Percentiles rank a stretch among this genome's conserved stretches.
phyloP scores from a whole-genome alignment of 2,888 invertebrate genomes.

The Parnassius glacialis region DNA sequence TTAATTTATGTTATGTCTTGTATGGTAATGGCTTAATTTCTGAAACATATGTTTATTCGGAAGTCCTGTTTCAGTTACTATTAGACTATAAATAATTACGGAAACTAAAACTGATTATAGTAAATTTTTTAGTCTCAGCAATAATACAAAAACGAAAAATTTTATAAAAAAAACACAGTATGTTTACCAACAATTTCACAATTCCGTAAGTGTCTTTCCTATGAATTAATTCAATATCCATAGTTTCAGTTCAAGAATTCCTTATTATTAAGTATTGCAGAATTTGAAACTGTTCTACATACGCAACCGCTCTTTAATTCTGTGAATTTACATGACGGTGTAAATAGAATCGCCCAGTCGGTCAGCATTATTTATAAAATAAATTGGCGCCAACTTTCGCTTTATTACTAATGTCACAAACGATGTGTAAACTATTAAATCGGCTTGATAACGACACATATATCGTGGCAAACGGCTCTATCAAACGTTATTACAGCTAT shows the following conservation, averaged over 20 bases:
- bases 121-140: too few relatives aligned
- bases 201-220: too few relatives aligned
- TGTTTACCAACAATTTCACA: too few relatives aligned
- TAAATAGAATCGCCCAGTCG: constrained; percentile 1
- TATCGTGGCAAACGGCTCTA: constrained; percentile 12
- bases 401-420: constrained; percentile 11
- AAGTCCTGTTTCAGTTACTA: too few relatives aligned
- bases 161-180: too few relatives aligned
- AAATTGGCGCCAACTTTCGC: constrained; percentile 10
- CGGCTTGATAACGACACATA: constrained; percentile 20
- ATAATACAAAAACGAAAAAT: too few relatives aligned
- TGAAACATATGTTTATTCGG: too few relatives aligned
- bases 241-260: constrained; percentile 5
- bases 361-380: constrained; percentile 2
- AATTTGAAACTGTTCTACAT: constrained; percentile 34
- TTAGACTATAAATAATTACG: too few relatives aligned
- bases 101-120: too few relatives aligned
- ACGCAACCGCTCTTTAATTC: constrained; percentile 39
- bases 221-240: background rate
- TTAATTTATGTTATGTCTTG: too few relatives aligned
- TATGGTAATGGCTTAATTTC: too few relatives aligned
- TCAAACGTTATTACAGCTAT: constrained; percentile 16
- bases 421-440: constrained; percentile 22
- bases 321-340: constrained; percentile 14
- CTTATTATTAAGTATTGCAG: constrained; percentile 20